Evolutionary conservation across 2,797 vertebrate species (phyloP).

Genomic region (Pachyuromys duprasi): DNA sequence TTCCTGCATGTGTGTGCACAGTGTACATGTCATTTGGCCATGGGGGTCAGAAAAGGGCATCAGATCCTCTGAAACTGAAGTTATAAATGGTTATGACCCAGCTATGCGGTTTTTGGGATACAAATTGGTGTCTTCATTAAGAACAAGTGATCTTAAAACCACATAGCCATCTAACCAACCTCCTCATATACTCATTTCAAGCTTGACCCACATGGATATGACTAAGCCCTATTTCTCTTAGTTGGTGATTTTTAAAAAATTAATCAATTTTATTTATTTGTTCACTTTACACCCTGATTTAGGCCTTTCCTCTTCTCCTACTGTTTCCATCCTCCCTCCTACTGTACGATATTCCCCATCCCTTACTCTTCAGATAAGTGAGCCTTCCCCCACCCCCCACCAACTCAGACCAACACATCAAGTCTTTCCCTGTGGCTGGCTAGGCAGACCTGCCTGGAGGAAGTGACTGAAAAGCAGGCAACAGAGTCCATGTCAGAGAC

Average conservation of each 20-base stretch:
- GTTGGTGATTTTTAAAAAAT: neutral
- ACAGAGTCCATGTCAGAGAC: no score
- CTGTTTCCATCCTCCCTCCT: no score
- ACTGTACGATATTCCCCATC: no score
- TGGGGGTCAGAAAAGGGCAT: neutral
- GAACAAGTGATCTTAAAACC: neutral
- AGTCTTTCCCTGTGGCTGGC: no score
- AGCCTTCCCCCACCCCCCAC: no score
- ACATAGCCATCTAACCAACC: neutral
- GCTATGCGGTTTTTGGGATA: neutral
- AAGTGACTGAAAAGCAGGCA: no score
- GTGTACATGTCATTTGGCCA: neutral
- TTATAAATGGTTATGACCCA: neutral
- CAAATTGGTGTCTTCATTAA: neutral
- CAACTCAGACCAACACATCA: no score
- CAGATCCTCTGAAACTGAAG: neutral
- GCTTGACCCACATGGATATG: neutral
- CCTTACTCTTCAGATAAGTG: no score
- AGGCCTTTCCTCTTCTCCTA: no score
- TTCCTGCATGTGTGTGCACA: neutral
- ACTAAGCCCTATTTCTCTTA: neutral
- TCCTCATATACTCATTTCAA: neutral
- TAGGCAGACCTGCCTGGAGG: no score
- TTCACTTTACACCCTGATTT: no score
- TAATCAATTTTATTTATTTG: no score